phyloP scores from a whole-genome alignment of 2,888 invertebrate genomes.

The Apantesis nais region DNA sequence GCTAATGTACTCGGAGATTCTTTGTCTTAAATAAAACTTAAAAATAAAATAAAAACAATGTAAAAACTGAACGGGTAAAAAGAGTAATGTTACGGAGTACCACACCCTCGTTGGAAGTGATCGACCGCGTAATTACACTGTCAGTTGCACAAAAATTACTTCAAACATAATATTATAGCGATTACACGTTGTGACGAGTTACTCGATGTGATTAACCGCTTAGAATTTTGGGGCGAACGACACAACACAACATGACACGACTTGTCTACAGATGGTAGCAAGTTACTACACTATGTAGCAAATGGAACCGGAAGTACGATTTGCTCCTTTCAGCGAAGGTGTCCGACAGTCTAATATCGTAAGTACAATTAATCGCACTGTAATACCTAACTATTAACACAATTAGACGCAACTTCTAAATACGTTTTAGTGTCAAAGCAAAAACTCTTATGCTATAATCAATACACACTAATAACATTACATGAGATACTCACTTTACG shows the following conservation, averaged over 20 bases:
- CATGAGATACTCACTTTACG: conserved; percentile 67
- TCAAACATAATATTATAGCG: conserved; percentile 51
- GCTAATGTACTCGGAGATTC: conserved; percentile 74
- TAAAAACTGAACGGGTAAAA: conserved; percentile 78
- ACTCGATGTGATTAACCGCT: conserved; percentile 26
- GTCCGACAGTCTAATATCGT: conserved; percentile 44
- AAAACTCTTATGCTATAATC: conserved; percentile 28
- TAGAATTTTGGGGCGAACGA: conserved; percentile 34
- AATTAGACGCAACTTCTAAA: conserved; percentile 38
- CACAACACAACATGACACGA: conserved; percentile 38
- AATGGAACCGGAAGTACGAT: conserved; percentile 43
- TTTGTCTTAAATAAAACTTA: conserved; percentile 77
- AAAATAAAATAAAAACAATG: conserved; percentile 79
- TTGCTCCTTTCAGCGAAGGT: conserved; percentile 32
- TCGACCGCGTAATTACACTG: conserved; percentile 78
- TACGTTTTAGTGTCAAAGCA: conserved; percentile 30
- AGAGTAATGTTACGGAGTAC: conserved; percentile 75
- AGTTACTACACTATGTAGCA: conserved; percentile 35
- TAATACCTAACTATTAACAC: conserved; percentile 34
- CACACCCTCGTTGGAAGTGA: conserved; percentile 74
- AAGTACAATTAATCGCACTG: conserved; percentile 1
- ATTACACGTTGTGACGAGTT: conserved; percentile 37
- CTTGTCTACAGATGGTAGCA: conserved; percentile 49
- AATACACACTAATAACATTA: conserved; percentile 15
- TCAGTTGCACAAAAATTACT: conserved; percentile 69